Percentiles rank a stretch among this genome's conserved stretches.
These are phyloP conservation scores for Sebastes goodei DNA, from an alignment of 2,797 vertebrate genomes.

Conservation along the genomic window DNA sequence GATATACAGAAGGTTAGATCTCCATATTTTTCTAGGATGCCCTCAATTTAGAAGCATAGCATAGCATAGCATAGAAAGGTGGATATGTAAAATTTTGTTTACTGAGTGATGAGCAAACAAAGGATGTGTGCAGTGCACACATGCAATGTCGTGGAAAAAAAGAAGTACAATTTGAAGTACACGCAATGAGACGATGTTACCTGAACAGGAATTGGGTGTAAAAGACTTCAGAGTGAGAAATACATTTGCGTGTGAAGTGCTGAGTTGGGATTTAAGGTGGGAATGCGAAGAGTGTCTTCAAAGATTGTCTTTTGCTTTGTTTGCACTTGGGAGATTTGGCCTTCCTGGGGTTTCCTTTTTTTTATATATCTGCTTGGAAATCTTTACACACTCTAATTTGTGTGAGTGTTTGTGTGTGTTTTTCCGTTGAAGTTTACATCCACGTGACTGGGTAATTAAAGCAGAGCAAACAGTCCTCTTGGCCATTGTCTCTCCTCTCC, in stretches of 20 bases:
- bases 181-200: not conserved
- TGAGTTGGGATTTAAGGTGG: slow-evolving; percentile 50
- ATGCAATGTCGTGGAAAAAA: not conserved
- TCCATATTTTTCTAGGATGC: not conserved
- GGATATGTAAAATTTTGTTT: no score
- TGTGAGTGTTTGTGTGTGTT: slow-evolving; percentile 6
- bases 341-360: slow-evolving; percentile 37
- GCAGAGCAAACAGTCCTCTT: slow-evolving; percentile 32
- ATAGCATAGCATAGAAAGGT: not conserved
- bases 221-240: slow-evolving; percentile 43
- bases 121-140: not conserved
- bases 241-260: slow-evolving; percentile 46
- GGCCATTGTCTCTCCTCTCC: not conserved
- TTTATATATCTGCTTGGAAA: slow-evolving; percentile 36
- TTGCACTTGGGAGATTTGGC: slow-evolving; percentile 43
- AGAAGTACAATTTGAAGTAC: not conserved
- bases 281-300: slow-evolving; percentile 50
- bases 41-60: not conserved
- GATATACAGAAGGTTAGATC: not conserved
- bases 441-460: slow-evolving; percentile 35
- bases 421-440: slow-evolving; percentile 18
- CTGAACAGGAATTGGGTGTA: slow-evolving; percentile 21
- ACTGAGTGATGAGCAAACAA: no score
- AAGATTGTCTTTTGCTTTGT: slow-evolving; percentile 62
- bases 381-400: slow-evolving; percentile 34